phyloP scores from a whole-genome alignment of 2,113 vertebrate species.

The Alaudala cheleensis region DNA sequence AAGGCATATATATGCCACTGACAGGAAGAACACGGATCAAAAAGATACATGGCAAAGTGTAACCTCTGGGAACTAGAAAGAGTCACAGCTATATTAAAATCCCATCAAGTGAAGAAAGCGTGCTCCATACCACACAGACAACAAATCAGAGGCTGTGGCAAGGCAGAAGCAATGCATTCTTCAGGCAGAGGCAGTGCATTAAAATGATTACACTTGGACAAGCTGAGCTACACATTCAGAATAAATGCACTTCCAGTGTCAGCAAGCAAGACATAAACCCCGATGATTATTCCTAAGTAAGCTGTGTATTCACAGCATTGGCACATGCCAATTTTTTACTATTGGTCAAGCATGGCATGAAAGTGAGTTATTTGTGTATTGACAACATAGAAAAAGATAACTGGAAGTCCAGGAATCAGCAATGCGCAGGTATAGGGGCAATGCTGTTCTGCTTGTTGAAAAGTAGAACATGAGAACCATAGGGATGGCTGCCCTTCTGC shows the following conservation, averaged over 20 bases:
- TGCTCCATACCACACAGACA: background rate
- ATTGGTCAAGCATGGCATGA: background rate
- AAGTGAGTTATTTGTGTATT: background rate
- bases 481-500: background rate
- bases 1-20: background rate
- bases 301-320: background rate
- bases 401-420: background rate
- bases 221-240: background rate
- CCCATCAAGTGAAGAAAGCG: background rate
- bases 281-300: background rate
- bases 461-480: background rate
- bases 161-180: background rate
- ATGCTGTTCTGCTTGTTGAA: background rate
- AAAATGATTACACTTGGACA: background rate
- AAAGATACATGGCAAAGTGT: background rate
- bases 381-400: background rate
- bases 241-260: background rate
- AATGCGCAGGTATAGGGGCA: fast-evolving
- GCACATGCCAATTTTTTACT: background rate
- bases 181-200: background rate
- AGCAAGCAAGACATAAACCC: background rate
- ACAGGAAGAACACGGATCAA: background rate
- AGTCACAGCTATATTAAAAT: background rate
- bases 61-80: background rate
- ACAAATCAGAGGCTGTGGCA: background rate